A percentile compares a stretch with the other conserved stretches of the same genome.
phyloP scores from a whole-genome alignment of 2,113 vertebrate species.

The Vulpes ferrilata region DNA sequence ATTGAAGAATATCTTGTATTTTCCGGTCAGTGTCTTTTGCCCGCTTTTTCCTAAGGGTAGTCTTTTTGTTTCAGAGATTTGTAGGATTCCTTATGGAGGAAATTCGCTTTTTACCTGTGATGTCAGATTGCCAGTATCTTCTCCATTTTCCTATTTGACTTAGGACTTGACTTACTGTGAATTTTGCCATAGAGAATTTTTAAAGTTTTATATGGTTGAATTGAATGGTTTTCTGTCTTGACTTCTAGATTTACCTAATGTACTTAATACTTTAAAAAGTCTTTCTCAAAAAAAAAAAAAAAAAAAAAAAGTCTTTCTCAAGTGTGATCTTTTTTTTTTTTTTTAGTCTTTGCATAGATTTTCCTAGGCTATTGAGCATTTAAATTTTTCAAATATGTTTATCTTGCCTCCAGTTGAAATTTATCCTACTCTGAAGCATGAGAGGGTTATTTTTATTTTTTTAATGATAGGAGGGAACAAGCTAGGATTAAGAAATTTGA shows the following conservation, averaged over 20 bases:
- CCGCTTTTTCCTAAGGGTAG: not conserved
- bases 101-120: not conserved
- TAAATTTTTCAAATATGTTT: not conserved
- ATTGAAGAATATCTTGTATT: constrained; percentile 1
- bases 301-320: not conserved
- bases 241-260: not conserved
- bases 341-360: not conserved
- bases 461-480: not conserved
- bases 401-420: not conserved
- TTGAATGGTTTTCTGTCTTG: not conserved
- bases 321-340: not conserved
- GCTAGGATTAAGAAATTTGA: not conserved
- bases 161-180: not conserved
- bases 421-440: not conserved
- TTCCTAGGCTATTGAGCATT: constrained; percentile 17
- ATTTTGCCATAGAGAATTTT: not conserved
- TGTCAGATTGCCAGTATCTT: not conserved
- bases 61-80: constrained; percentile 10
- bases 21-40: not conserved
- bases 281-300: not conserved
- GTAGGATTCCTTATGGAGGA: not conserved
- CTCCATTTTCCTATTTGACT: not conserved
- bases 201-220: constrained; percentile 14
- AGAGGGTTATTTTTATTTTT: not conserved
- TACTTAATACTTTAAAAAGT: not conserved